Percentiles rank a stretch among this genome's conserved stretches.
Conservation (phyloP, 2,797 vertebrate species). For the Channa striata region DNA sequence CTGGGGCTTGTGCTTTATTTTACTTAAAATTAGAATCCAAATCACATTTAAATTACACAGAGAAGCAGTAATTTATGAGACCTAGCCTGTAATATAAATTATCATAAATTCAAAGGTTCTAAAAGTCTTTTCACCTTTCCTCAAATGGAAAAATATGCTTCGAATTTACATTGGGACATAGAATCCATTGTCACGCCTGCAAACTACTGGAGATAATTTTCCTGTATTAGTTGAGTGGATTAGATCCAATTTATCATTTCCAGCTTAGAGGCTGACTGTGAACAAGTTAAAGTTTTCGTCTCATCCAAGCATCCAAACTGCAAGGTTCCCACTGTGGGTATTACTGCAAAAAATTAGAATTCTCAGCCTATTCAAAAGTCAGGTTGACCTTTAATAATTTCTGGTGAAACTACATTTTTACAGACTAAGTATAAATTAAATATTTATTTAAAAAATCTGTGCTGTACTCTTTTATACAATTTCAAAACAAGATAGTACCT, state of each 20-base stretch:
- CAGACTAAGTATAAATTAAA: no score
- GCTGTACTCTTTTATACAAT: slow-evolving; percentile 4
- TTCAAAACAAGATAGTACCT: neutral
- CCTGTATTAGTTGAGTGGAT: neutral
- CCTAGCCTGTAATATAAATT: no score
- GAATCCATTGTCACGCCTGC: neutral
- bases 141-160: no score
- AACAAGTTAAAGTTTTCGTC: neutral
- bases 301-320: neutral
- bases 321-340: neutral
- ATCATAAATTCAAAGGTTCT: no score
- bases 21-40: no score
- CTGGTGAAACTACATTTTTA: no score
- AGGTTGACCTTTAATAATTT: no score
- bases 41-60: no score
- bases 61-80: no score
- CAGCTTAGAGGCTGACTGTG: neutral
- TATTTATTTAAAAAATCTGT: no score
- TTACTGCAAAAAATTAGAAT: neutral
- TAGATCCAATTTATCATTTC: neutral
- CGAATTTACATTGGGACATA: neutral
- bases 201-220: neutral
- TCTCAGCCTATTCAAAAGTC: slow-evolving; percentile 6
- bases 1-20: no score
- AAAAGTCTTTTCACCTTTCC: no score